Base-by-base conservation (phyloP, 1,140 invertebrate genomes). In the Leptinotarsa texana region DNA sequence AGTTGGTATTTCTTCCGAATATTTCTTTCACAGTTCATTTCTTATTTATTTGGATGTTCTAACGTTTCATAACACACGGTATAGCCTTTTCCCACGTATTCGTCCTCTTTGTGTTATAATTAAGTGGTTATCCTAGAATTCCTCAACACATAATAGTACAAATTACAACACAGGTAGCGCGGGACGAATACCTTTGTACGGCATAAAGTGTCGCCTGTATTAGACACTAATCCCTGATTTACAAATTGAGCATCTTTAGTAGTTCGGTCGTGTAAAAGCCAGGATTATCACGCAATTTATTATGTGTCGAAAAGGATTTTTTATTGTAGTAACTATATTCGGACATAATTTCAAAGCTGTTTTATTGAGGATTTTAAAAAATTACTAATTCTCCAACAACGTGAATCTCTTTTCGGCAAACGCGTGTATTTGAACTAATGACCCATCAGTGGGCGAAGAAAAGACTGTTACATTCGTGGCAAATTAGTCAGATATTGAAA, bases 251-350 rank as follows among this genome's bases (percentile, higher is more conserved):
- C 51, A 18, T 57, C 63, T 65, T 33, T 65, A 65, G 21, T 65
- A 65, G 63, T 22, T 24, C 63, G 63, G 15, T 33, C 63, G 27
- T 22, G 27, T 65, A 33, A 33, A 65, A 65, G 63, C 21, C 21
- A 65, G 63, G 63, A 65, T 65, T 65, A 65, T 65, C 63, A 4
- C 27, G 21, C 17, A 65, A 65, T 65, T 65, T 65, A 65, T 65
- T 65, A 22, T n/a, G 63, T 65, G 63, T 65, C 21, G 63, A 65
- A 65, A 65, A 65, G 21, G 27, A 22, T 24, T 65, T 65, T 22
- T 22, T 33, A 65, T 65, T 65, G 63, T 65, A 65, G 21, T 33
- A 65, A 65, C 63, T 65, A 24, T 21, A 65, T 17, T 62, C 63
- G 0, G n/a, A 17, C 51, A 57, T 57, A 57, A 57, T 57, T n/a